Evolutionary conservation across 2,113 vertebrate species (phyloP).

Genomic region (Prunella fulvescens): DNA sequence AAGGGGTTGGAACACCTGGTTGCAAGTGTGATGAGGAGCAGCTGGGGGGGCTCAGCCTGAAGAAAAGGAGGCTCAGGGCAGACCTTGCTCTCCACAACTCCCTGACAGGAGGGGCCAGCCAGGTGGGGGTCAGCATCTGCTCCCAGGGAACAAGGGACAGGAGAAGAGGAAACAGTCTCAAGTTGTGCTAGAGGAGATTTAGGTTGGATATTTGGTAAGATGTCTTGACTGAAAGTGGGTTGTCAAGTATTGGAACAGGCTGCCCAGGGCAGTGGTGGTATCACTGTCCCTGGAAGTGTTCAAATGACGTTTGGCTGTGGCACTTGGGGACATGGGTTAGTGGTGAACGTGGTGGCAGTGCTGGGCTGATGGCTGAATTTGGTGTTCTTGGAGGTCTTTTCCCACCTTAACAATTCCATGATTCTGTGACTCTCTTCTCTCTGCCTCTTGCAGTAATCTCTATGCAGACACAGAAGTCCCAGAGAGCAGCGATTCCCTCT

Average conservation of each 20-base stretch:
- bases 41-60: neutral
- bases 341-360: neutral
- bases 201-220: neutral
- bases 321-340: neutral
- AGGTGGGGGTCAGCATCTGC: neutral
- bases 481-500: conserved; percentile 51
- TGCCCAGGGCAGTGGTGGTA: neutral
- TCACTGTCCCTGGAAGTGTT: neutral
- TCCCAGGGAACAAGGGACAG: neutral
- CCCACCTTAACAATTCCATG: neutral
- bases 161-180: neutral
- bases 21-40: neutral
- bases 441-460: conserved; percentile 72
- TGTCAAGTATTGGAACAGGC: neutral
- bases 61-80: neutral
- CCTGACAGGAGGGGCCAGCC: neutral
- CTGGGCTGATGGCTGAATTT: neutral
- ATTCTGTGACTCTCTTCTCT: neutral
- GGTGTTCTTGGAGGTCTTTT: neutral
- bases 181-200: neutral
- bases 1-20: neutral
- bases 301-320: neutral
- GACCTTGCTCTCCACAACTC: neutral
- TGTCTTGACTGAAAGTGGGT: neutral
- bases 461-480: conserved; percentile 67